Base-by-base conservation (phyloP, 1,140 invertebrate species). In the Meteorus sp. region DNA sequence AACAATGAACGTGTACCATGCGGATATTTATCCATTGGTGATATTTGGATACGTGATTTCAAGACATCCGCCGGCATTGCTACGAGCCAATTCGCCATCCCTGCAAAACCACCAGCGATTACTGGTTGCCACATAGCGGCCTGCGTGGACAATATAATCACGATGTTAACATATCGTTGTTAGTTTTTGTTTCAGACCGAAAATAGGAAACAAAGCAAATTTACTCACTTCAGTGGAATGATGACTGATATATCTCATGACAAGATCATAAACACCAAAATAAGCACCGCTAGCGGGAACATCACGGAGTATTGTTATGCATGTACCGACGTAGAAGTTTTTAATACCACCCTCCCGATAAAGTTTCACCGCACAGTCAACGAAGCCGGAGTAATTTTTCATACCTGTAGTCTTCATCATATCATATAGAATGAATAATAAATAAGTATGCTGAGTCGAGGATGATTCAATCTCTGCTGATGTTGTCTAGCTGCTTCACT, bases 1-100 rank as follows among this genome's bases (percentile, higher is more conserved):
- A 94, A 91, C 2, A 95, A 93, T 81, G 93, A 91, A 53, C 91
- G 83, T 59, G 95, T 87, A 39, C 94, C 94, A 70, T 89, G 89
- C 15, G 90, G 89, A 77, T 95, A 97, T 51, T 84, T 91, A n/a
- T 92, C 92, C 74, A 92, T 89, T 13, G 93, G 92, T 29, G 94
- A 93, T 85, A 86, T 85, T 77, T 90, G 88, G 23, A 88, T 70
- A 43, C 86, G 72, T 51, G 87, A 88, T 72, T 90, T 90, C 8
- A 89, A 71, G 6, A 88, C 86, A 77, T 90, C 88, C 19, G 85
- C 80, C 13, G 86, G 85, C 60, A 90, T 85, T 33, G 84, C 86
- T 3, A 89, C 84, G 1, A 79, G 54, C 88, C 88, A 90, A 68
- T 88, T 88, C 58, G 81, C 80, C 23, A 90, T 84, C 15, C 88